Conservation (phyloP, 2,113 vertebrate genomes). For the Malurus cyaneus region DNA sequence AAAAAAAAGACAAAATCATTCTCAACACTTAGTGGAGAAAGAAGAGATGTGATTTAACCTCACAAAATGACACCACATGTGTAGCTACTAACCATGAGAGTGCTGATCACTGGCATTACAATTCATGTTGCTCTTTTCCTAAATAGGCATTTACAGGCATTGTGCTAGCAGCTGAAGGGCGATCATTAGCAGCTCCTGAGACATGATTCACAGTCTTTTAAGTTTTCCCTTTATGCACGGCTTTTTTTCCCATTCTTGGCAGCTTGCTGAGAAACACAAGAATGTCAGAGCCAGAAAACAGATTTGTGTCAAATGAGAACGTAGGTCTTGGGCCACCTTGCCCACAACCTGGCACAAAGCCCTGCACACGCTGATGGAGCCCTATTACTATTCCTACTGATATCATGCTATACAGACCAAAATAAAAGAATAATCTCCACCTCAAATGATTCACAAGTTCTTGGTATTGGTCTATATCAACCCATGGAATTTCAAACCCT, state of each 20-base stretch:
- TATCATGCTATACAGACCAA: neutral
- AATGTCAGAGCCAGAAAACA: neutral
- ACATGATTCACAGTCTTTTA: constrained; percentile 60
- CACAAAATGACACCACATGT: neutral
- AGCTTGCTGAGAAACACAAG: constrained; percentile 53
- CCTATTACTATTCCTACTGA: neutral
- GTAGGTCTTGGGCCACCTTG: neutral
- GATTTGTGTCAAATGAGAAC: neutral
- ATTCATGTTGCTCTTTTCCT: constrained; percentile 71
- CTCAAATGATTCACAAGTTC: neutral
- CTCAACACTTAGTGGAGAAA: neutral
- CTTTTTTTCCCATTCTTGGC: neutral
- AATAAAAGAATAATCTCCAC: neutral
- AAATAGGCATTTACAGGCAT: constrained; percentile 73
- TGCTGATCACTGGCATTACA: constrained; percentile 51
- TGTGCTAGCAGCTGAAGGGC: constrained; percentile 70
- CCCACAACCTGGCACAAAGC: neutral
- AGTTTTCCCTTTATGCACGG: constrained; percentile 39
- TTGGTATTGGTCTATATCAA: neutral
- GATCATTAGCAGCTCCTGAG: constrained; percentile 69
- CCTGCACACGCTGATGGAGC: fast-evolving
- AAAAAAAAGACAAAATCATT: neutral
- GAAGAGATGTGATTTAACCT: constrained; percentile 45
- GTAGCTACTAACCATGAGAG: constrained; percentile 59
- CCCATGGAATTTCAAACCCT: neutral